phyloP scores from a whole-genome alignment of 2,888 invertebrate species.

The Brenthis ino region DNA sequence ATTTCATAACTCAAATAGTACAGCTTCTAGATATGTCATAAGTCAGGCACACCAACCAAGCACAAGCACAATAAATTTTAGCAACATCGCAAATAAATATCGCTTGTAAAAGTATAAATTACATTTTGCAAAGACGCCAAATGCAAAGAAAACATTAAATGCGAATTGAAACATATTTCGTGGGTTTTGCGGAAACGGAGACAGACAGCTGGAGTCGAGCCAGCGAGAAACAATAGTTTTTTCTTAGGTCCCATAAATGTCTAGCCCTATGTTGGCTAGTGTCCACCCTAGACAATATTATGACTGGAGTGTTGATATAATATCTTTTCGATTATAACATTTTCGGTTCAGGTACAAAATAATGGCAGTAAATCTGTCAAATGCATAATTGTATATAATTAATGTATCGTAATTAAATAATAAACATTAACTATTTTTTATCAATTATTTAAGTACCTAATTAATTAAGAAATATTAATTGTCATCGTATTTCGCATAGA shows the following conservation, averaged over 20 bases:
- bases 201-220: constrained; percentile 51
- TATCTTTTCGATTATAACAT: background rate
- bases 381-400: no score
- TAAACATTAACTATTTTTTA: no score
- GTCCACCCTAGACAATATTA: constrained; percentile 30
- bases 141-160: constrained; percentile 56
- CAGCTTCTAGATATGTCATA: constrained; percentile 10
- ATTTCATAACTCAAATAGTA: background rate
- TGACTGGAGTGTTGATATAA: background rate
- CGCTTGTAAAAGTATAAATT: constrained; percentile 43
- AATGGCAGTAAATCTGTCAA: no score
- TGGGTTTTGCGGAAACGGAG: constrained; percentile 60
- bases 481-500: no score
- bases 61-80: constrained; percentile 9
- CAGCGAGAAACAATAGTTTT: constrained; percentile 40
- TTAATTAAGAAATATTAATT: no score
- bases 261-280: constrained; percentile 35
- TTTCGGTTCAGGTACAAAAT: background rate
- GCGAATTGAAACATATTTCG: constrained; percentile 58
- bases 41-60: constrained; percentile 16
- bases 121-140: constrained; percentile 42
- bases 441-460: no score
- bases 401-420: no score
- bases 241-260: constrained; percentile 24
- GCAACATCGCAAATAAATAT: constrained; percentile 40